Conservation (phyloP, 1,140 invertebrate species). For the Ips typographus region DNA sequence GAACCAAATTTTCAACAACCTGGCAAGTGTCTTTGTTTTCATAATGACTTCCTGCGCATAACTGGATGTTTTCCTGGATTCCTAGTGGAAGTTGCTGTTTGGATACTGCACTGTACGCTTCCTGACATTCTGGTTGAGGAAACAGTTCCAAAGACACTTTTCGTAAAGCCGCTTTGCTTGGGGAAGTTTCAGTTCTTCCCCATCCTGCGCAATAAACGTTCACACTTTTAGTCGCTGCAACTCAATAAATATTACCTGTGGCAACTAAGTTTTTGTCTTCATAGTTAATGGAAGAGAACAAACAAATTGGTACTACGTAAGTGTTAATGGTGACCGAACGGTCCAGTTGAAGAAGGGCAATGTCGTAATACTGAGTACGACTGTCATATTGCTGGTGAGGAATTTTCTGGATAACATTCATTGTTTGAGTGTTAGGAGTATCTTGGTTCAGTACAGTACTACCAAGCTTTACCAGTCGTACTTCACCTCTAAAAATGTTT, state of each 20-base stretch:
- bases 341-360: constrained; percentile 61
- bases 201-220: constrained; percentile 36
- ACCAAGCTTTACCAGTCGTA: constrained; percentile 33
- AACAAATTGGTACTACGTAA: constrained; percentile 59
- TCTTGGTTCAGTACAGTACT: constrained; percentile 17
- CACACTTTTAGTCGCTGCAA: not conserved
- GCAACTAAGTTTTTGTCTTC: constrained; percentile 36
- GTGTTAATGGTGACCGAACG: constrained; percentile 51
- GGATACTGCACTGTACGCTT: constrained; percentile 46
- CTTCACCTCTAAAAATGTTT: constrained; percentile 30
- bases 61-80: constrained; percentile 54
- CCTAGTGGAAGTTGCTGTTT: constrained; percentile 33
- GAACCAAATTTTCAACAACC: constrained; percentile 34
- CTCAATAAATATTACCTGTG: constrained; percentile 21
- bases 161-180: constrained; percentile 52
- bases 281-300: constrained; percentile 52
- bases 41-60: constrained; percentile 64
- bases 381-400: constrained; percentile 57
- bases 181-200: constrained; percentile 48
- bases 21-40: constrained; percentile 53
- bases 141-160: constrained; percentile 56
- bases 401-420: constrained; percentile 33
- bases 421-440: constrained; percentile 26
- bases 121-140: constrained; percentile 42
- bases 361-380: constrained; percentile 63